These are phyloP conservation scores for Austrolebias charrua DNA, from an alignment of 2,797 vertebrate genomes.

Conservation along the genomic window DNA sequence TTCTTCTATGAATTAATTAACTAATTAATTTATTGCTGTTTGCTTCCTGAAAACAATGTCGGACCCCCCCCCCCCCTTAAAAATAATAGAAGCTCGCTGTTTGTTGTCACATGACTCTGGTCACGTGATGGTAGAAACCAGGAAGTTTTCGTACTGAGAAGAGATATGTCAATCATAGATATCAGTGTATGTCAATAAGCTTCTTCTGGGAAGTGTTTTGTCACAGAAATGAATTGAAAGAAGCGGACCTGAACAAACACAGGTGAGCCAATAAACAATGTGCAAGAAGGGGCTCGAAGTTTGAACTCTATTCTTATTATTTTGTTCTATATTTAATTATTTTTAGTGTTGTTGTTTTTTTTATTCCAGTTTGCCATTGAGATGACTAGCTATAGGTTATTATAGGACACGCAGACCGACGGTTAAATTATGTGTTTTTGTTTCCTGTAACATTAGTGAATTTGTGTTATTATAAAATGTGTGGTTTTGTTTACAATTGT, in stretches of 20 bases:
- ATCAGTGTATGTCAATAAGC: too few relatives aligned
- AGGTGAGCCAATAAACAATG: neutral
- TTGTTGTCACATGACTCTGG: conserved; percentile 36
- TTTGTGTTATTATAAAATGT: neutral
- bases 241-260: conserved; percentile 35
- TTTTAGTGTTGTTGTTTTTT: neutral
- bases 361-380: neutral
- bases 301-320: neutral
- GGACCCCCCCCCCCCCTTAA: too few relatives aligned
- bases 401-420: too few relatives aligned
- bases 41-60: too few relatives aligned
- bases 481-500: neutral
- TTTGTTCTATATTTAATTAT: neutral
- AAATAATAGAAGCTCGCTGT: neutral
- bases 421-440: too few relatives aligned
- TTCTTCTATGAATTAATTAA: too few relatives aligned
- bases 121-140: conserved; percentile 29
- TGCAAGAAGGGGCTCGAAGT: neutral
- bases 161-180: too few relatives aligned
- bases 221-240: neutral
- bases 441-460: too few relatives aligned
- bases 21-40: neutral
- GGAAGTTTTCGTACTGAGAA: conserved; percentile 12
- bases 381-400: too few relatives aligned
- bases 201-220: conserved; percentile 37